Percentiles rank a stretch among this genome's conserved stretches.
These are phyloP conservation scores for Acholoe squamosa DNA, from an alignment of 2,888 invertebrate genomes.

Conservation along the genomic window DNA sequence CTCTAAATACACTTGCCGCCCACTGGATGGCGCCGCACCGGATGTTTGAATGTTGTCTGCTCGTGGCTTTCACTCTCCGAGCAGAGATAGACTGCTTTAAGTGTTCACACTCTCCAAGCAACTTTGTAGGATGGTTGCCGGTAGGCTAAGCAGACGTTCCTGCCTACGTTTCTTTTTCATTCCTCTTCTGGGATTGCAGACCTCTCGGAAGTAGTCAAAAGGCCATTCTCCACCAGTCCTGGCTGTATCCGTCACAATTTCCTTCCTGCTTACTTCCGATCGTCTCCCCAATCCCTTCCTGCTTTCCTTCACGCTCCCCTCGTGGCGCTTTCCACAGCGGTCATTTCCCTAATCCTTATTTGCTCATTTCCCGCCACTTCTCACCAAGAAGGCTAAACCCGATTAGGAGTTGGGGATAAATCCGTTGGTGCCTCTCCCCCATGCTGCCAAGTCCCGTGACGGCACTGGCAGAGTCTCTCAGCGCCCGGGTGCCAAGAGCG, in stretches of 20 bases:
- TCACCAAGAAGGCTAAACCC: not conserved
- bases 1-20: not conserved
- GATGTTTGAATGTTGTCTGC: slow-evolving; percentile 29
- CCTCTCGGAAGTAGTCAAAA: not conserved
- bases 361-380: not conserved
- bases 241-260: not conserved
- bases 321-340: not conserved
- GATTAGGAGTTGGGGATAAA: not conserved
- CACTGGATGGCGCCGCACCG: not conserved
- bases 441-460: not conserved
- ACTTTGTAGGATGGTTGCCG: not conserved
- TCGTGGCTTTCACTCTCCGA: not conserved
- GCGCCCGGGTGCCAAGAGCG: not conserved
- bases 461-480: not conserved
- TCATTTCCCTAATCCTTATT: slow-evolving; percentile 22
- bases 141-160: not conserved
- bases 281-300: not conserved
- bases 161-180: not conserved
- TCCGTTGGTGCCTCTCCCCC: not conserved
- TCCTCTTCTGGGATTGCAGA: not conserved
- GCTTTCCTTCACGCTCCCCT: not conserved
- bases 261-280: not conserved
- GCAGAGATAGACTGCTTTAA: not conserved
- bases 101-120: not conserved
- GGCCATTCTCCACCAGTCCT: not conserved